phyloP scores from a whole-genome alignment of 64 coral and sea anemone species.

The Stylophora pistillata region DNA sequence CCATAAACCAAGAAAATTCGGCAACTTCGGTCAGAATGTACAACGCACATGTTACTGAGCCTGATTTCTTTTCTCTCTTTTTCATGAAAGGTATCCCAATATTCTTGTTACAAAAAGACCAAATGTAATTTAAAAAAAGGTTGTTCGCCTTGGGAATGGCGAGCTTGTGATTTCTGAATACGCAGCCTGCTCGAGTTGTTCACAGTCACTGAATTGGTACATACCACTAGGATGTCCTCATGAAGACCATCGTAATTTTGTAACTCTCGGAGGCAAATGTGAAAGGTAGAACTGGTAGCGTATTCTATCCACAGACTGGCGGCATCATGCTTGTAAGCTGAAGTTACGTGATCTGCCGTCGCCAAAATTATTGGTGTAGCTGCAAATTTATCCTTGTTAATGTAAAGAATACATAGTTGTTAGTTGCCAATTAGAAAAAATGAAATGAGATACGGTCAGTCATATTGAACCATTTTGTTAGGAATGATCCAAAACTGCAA shows the following conservation, averaged over 20 bases:
- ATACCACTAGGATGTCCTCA: slow-evolving; percentile 82
- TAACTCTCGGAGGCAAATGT: slow-evolving; percentile 74
- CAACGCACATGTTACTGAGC: no score
- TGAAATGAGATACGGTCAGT: no score
- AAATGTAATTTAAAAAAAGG: no score
- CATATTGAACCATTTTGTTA: no score
- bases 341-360: slow-evolving; percentile 61
- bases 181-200: neutral
- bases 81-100: no score
- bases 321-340: slow-evolving; percentile 67
- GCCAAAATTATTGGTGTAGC: slow-evolving; percentile 47
- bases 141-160: no score
- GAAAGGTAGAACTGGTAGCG: slow-evolving; percentile 56
- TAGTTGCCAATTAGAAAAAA: no score
- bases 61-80: no score
- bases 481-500: no score
- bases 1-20: no score
- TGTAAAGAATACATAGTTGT: neutral
- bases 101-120: no score
- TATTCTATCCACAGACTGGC: slow-evolving; percentile 84
- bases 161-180: neutral
- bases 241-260: slow-evolving; percentile 89
- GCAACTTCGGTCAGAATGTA: no score
- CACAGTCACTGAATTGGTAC: neutral
- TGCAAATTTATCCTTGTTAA: slow-evolving; percentile 72